Evolutionary conservation across 2,888 invertebrate genomes (phyloP).

Genomic region (Dryococelus australis): DNA sequence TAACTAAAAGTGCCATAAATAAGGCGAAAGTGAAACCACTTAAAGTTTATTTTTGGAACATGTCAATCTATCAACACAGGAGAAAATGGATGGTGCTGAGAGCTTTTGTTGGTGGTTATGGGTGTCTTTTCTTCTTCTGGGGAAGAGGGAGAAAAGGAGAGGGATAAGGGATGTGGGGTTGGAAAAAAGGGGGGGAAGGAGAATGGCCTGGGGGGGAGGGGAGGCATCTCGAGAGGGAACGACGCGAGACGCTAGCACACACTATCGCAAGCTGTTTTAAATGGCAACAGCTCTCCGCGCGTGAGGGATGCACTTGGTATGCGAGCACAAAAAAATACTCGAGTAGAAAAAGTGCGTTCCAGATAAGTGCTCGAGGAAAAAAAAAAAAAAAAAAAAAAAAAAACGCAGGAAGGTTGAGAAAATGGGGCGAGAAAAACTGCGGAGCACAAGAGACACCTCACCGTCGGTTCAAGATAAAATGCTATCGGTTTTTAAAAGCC

Average conservation of each 20-base stretch:
- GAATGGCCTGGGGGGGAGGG: too few relatives aligned
- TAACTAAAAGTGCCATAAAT: slow-evolving; percentile 1
- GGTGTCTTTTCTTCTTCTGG: background rate
- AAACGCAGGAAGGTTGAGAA: too few relatives aligned
- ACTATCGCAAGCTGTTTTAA: slow-evolving; percentile 29
- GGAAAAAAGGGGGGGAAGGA: too few relatives aligned
- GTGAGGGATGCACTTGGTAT: background rate
- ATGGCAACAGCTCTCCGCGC: slow-evolving; percentile 22
- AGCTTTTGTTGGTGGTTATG: slow-evolving; percentile 24
- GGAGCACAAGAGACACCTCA: too few relatives aligned
- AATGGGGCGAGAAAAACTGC: too few relatives aligned
- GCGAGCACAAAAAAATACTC: background rate
- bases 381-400: too few relatives aligned
- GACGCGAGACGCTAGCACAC: background rate
- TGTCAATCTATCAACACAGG: slow-evolving; percentile 27
- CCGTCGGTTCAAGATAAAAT: too few relatives aligned
- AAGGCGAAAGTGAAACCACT: slow-evolving; percentile 16
- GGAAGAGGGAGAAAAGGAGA: background rate
- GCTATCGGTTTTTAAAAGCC: too few relatives aligned
- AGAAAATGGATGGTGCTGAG: slow-evolving; percentile 24
- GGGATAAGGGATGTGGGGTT: too few relatives aligned
- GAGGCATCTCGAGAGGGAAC: background rate
- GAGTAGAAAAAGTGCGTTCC: too few relatives aligned
- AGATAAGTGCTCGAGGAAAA: too few relatives aligned
- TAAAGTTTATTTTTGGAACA: slow-evolving; percentile 23